phyloP scores from a whole-genome alignment of 1,140 invertebrate genomes.

The Vanessa tameamea region DNA sequence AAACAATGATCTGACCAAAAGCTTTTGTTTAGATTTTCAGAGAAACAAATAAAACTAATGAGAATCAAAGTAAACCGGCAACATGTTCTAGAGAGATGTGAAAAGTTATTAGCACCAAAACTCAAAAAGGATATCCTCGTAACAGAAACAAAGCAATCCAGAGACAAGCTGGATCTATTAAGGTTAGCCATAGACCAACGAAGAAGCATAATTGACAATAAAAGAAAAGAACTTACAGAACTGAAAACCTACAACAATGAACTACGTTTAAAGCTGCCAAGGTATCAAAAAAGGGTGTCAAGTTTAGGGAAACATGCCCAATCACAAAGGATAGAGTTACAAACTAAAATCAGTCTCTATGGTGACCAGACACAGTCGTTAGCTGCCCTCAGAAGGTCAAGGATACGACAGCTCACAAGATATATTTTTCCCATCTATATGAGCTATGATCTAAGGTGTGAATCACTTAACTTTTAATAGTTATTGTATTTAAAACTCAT shows the following conservation, averaged over 20 bases:
- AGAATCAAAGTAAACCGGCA: slow-evolving; percentile 81
- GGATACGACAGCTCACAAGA: slow-evolving; percentile 85
- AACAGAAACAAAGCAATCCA: slow-evolving; percentile 83
- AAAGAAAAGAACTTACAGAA: slow-evolving; percentile 78
- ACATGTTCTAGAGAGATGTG: slow-evolving; percentile 82
- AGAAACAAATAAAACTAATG: slow-evolving; percentile 83
- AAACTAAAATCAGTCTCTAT: slow-evolving; percentile 77
- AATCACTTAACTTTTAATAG: slow-evolving; percentile 8
- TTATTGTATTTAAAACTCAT: neutral
- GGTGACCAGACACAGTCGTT: slow-evolving; percentile 81
- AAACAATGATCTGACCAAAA: neutral
- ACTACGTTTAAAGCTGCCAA: slow-evolving; percentile 81
- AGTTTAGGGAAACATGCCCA: slow-evolving; percentile 82
- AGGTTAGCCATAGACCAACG: slow-evolving; percentile 84
- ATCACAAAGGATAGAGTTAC: slow-evolving; percentile 78
- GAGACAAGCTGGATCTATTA: slow-evolving; percentile 84
- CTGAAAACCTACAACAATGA: slow-evolving; percentile 83
- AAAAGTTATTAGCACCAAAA: slow-evolving; percentile 81
- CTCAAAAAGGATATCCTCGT: slow-evolving; percentile 82
- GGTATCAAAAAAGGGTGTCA: slow-evolving; percentile 84
- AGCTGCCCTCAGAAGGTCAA: slow-evolving; percentile 83
- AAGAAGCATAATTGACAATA: slow-evolving; percentile 81
- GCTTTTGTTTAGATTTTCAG: slow-evolving; percentile 80
- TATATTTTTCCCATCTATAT: slow-evolving; percentile 89
- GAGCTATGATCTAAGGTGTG: slow-evolving; percentile 69